Conservation (phyloP, 2,797 vertebrate species). For the Propithecus deckenii region DNA sequence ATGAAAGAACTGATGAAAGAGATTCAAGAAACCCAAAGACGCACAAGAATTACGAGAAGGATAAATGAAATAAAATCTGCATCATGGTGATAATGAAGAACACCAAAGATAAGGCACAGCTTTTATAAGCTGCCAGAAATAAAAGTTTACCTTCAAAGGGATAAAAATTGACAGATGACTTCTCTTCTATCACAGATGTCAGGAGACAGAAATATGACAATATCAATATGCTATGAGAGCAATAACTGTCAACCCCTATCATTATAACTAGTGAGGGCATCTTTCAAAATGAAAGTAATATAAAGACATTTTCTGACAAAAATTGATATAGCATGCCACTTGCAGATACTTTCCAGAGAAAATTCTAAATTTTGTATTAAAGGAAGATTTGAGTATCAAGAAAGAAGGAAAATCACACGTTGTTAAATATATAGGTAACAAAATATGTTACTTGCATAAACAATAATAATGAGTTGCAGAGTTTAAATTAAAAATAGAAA, state of each 20-base stretch:
- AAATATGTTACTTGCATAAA: background rate
- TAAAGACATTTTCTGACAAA: background rate
- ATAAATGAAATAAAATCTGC: background rate
- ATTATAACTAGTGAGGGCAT: background rate
- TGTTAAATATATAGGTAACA: background rate
- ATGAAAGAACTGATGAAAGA: background rate
- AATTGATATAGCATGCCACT: background rate
- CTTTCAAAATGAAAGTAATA: constrained; percentile 5
- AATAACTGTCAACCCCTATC: background rate
- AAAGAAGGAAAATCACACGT: background rate
- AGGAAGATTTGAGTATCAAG: background rate
- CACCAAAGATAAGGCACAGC: background rate
- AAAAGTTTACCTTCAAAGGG: background rate
- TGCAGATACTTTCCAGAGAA: background rate
- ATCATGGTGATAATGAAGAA: background rate
- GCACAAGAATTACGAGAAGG: background rate
- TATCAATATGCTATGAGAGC: background rate
- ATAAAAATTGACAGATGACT: background rate
- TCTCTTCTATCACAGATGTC: background rate
- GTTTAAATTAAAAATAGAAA: background rate
- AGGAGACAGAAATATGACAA: constrained; percentile 5
- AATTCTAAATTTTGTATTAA: background rate
- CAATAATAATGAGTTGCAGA: background rate
- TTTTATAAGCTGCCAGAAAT: background rate
- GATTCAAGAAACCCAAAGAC: background rate